Evolutionary conservation across 2,797 vertebrate species (phyloP).

Genomic region (Gallirallus australis): DNA sequence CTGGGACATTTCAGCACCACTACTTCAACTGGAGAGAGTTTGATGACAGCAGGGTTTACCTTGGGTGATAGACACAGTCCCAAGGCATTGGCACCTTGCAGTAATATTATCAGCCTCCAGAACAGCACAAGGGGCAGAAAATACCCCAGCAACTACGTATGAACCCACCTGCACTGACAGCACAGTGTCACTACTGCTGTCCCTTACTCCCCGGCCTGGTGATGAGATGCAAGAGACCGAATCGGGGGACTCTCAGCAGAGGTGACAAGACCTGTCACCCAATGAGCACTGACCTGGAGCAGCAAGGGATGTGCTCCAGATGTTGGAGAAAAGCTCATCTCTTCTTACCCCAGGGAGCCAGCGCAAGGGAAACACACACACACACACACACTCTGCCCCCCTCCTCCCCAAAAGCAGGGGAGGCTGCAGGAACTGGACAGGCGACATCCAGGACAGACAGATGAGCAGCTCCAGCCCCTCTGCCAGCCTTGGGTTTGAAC

Average conservation of each 20-base stretch:
- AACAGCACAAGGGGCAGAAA: background rate
- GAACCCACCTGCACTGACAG: background rate
- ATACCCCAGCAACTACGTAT: rapidly evolving
- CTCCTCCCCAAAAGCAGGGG: rapidly evolving
- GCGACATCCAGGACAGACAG: background rate
- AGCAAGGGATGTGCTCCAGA: background rate
- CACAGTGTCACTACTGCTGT: rapidly evolving
- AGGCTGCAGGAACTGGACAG: background rate
- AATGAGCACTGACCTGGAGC: background rate
- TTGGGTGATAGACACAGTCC: rapidly evolving
- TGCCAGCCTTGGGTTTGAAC: background rate
- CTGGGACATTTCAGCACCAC: rapidly evolving
- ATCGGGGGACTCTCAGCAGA: rapidly evolving
- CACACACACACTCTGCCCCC: too few relatives aligned
- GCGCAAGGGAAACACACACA: background rate
- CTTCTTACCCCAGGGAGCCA: background rate
- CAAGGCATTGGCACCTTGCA: rapidly evolving
- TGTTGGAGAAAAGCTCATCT: rapidly evolving
- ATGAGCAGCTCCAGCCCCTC: background rate
- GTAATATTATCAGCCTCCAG: background rate
- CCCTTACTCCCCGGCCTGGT: rapidly evolving
- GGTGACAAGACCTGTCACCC: background rate
- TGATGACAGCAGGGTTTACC: background rate
- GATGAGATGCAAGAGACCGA: rapidly evolving
- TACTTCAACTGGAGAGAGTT: rapidly evolving